Evolutionary conservation across 2,797 vertebrate genomes (phyloP), one percentile per base, ranked within the genome.

Genomic region (Sebastes reedi): DNA sequence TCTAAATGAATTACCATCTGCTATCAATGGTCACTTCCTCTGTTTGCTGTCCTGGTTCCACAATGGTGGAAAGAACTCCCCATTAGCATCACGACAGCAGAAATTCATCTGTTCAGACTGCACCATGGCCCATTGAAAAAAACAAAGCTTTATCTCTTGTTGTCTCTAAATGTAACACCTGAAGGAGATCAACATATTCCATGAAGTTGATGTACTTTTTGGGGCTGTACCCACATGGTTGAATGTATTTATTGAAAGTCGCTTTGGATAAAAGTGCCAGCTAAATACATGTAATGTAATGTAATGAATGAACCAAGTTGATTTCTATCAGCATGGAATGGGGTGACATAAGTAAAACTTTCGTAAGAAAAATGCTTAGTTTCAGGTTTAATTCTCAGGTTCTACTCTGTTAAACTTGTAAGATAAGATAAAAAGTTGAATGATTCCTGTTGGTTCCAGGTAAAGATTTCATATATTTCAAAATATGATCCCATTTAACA

Each of bases 401-500:
- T 62, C 60, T 62, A 62, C 30, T 34, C 20, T 8, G 20, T 34
- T 62, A 18, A 34, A 74, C n/a, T 56, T 34, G 16, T 22, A 32
- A 62, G 46, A 79, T 30, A 61, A 68, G 22, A 69, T 66, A 46
- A 1, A 66, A 66, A 20, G 8, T 81, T 72, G 18, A 62, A 71
- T 66, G 32, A 77, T 67, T 54, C 30, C 42, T 60, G 39, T 42
- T 42, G 14, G 32, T n/a, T 34, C 75, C n/a, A 34, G 16, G 62
- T 71, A 34, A 60, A 29, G 13, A 58, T 54, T 73, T 72, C 24
- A 74, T 50, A 56, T 46, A 10, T 55, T 67, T 67, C 6, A 68
- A 65, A 42, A 42, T 42, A 54, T 65, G 16, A 64, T 52, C 4
- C 27, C 14, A 27, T 68, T 22, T 24, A 73, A 73, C 8, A 46